A percentile compares a stretch with the other conserved stretches of the same genome.
phyloP scores from a whole-genome alignment of 1,140 invertebrate species.

The Drosophila navojoa region DNA sequence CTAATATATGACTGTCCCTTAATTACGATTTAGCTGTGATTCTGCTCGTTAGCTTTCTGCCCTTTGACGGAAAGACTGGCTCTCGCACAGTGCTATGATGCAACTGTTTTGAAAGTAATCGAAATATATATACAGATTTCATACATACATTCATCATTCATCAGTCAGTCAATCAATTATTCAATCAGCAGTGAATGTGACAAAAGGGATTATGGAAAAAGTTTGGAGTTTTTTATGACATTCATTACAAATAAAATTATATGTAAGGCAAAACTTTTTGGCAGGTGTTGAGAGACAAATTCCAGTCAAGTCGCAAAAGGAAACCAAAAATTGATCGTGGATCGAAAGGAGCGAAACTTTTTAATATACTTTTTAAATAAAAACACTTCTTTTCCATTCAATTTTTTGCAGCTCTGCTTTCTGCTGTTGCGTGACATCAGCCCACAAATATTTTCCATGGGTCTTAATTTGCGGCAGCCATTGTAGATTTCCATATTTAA shows the following conservation, averaged over 20 bases:
- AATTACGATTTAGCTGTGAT: neutral
- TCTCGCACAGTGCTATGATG: no score
- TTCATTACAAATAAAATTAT: slow-evolving; percentile 62
- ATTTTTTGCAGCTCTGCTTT: neutral
- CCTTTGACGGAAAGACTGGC: neutral
- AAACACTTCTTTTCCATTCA: neutral
- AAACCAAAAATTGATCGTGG: no score
- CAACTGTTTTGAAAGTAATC: no score
- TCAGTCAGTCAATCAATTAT: no score
- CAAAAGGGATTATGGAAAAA: no score
- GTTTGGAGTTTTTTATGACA: no score
- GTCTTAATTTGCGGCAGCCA: slow-evolving; percentile 8
- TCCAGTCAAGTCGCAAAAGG: no score
- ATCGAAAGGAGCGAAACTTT: no score
- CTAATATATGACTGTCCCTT: neutral
- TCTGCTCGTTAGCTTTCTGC: neutral
- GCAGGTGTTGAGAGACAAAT: no score
- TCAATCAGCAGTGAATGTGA: no score
- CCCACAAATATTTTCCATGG: neutral
- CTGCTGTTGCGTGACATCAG: neutral
- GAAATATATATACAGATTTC: no score
- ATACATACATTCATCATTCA: no score
- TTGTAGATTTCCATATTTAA: slow-evolving; percentile 68
- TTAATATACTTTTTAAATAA: neutral
- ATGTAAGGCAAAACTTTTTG: slow-evolving; percentile 48